Base-by-base conservation (phyloP, 1,140 invertebrate species). In the Caenorhabditis briggsae region DNA sequence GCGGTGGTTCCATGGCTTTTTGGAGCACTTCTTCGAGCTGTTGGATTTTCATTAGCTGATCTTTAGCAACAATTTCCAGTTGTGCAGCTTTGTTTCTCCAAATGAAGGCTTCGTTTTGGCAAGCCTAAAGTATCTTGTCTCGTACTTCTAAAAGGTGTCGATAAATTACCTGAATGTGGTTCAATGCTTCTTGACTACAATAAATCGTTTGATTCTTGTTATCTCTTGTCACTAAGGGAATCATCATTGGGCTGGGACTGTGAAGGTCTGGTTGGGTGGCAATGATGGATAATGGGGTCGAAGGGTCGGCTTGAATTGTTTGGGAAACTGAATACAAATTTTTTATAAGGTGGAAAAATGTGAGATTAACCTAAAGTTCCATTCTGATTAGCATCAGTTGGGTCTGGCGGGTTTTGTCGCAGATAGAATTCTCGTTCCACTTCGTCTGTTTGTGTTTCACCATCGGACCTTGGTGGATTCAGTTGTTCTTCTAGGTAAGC, bases 61-160 rank as follows among this genome's bases (percentile, higher is more conserved):
- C 87, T 82, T 91, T 90, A 9, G 92, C 83, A 20, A 92, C 86
- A 46, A 92, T 87, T 88, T 92, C 91, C 61, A 92, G 82, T 86
- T 92, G 90, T 11, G 91, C 91, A 43, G 90, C 89, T 82, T 92
- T 92, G 18, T 89, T 92, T 74, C 91, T 58, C 90, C 91, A 92
- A 20, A 92, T 84, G 12, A 92, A 78, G 5, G 91, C 91, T 85
- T 92, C 91, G 82, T 91, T 90, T 55, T 92, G 90, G 74, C 91
- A 92, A 12, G 91, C 91, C 89, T 89, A 18, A 84, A 58, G 11
- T 70, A 8, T 2, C 20, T 33, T 18, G 16, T 8, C 11, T 53
- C 11, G 5, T 33, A 12, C 87, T 48, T 55, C 8, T n/a, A 16
- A 61, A 33, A 83, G 7, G n/a, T 20, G 11, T 46, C 8, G 25